These are phyloP conservation scores for Iguana delicatissima DNA, from an alignment of 2,797 vertebrate genomes.

Conservation along the genomic window DNA sequence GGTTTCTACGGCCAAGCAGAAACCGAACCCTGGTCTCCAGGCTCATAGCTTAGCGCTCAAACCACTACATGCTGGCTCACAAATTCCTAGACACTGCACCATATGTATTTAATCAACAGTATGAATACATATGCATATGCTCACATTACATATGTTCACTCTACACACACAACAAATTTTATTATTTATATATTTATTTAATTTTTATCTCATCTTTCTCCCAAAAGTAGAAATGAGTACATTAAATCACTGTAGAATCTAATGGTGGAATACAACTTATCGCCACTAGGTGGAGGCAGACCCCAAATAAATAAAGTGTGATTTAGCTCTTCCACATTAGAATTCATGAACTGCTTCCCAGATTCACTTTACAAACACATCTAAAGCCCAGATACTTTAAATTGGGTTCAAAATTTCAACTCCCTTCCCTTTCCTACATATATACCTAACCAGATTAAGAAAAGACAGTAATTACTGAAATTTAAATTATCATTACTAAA, in stretches of 20 bases:
- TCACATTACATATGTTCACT: too few relatives aligned
- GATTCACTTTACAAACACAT: constrained; percentile 18
- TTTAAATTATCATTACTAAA: not conserved
- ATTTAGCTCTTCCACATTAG: not conserved
- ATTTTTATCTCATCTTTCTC: too few relatives aligned
- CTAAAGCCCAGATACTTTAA: not conserved
- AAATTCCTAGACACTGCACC: too few relatives aligned
- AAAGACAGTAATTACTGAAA: not conserved
- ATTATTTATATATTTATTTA: too few relatives aligned
- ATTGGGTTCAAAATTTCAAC: not conserved
- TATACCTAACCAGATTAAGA: not conserved
- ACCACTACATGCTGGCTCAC: too few relatives aligned
- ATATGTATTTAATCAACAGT: too few relatives aligned
- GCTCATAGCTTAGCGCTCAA: too few relatives aligned
- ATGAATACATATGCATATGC: too few relatives aligned
- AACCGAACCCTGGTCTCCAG: too few relatives aligned
- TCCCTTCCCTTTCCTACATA: not conserved
- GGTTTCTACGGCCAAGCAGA: too few relatives aligned
- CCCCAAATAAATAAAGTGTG: constrained; percentile 18
- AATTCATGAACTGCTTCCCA: not conserved
- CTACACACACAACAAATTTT: not conserved
- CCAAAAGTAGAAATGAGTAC: constrained; percentile 3
- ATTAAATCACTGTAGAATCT: constrained; percentile 45
- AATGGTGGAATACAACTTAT: constrained; percentile 6
- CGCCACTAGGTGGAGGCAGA: constrained; percentile 61